These are phyloP conservation scores for Matsumurasca onukii DNA, from an alignment of 1,140 invertebrate species.

Conservation along the genomic window DNA sequence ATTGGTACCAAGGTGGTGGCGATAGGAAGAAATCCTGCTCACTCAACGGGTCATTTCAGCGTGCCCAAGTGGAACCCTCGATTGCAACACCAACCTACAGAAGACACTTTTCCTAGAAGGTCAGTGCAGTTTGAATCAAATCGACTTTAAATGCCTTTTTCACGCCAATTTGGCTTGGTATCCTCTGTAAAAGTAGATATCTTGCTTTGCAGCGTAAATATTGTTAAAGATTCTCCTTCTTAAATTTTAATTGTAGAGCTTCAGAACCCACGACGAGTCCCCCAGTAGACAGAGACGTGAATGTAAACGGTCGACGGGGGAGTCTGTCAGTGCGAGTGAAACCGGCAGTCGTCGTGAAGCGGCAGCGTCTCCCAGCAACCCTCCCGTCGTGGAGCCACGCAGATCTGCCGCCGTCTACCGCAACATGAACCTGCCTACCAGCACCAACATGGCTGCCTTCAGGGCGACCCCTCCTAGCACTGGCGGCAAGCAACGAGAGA, in stretches of 20 bases:
- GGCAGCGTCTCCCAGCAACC: neutral
- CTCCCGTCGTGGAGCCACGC: no score
- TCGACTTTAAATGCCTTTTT: no score
- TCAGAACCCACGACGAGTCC: constrained; percentile 25
- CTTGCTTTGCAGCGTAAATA: no score
- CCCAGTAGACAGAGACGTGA: constrained; percentile 62
- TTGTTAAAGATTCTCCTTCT: no score
- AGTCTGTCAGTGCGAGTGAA: constrained; percentile 22
- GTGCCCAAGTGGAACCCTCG: constrained; percentile 37
- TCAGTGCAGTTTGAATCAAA: no score
- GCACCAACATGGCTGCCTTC: constrained; percentile 26
- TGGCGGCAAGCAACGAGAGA: constrained; percentile 53
- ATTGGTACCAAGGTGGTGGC: constrained; percentile 53
- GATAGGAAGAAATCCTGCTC: constrained; percentile 47
- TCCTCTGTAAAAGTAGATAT: no score
- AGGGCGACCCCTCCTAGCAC: constrained; percentile 6
- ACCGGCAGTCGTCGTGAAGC: neutral
- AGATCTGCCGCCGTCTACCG: neutral
- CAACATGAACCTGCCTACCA: constrained; percentile 9
- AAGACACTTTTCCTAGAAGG: constrained; percentile 8
- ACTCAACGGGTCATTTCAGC: constrained; percentile 30
- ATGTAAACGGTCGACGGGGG: constrained; percentile 71
- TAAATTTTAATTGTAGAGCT: constrained; percentile 32
- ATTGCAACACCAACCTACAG: neutral
- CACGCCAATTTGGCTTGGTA: no score